Percentiles rank a stretch among this genome's conserved stretches.
Conservation (phyloP, 2,888 invertebrate genomes). For the Abrostola triplasia region DNA sequence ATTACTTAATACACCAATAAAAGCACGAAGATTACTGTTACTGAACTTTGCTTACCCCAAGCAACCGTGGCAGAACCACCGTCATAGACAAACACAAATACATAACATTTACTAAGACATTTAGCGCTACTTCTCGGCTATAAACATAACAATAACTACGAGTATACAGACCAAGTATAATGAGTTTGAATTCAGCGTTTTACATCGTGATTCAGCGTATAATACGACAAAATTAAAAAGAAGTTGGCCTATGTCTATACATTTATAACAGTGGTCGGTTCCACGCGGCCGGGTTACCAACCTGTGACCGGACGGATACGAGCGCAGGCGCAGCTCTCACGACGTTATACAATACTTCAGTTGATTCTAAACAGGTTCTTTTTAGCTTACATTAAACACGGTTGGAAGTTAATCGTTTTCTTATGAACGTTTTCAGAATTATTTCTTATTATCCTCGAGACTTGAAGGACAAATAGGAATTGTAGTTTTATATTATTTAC, state of each 20-base stretch:
- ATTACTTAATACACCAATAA: neutral
- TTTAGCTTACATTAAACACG: slow-evolving; percentile 50
- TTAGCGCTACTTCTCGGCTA: slow-evolving; percentile 16
- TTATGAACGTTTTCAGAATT: slow-evolving; percentile 28
- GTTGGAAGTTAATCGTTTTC: slow-evolving; percentile 49
- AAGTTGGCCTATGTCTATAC: slow-evolving; percentile 16
- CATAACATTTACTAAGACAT: slow-evolving; percentile 26
- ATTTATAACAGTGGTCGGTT: slow-evolving; percentile 27
- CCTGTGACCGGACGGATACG: slow-evolving; percentile 57
- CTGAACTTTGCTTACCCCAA: neutral
- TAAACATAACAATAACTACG: slow-evolving; percentile 6
- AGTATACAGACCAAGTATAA: slow-evolving; percentile 24
- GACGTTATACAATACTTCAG: slow-evolving; percentile 65
- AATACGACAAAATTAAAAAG: slow-evolving; percentile 23
- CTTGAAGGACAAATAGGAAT: too few relatives aligned
- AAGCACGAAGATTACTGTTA: neutral
- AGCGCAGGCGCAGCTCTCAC: slow-evolving; percentile 54
- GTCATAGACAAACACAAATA: slow-evolving; percentile 6
- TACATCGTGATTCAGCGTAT: slow-evolving; percentile 48
- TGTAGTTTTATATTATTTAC: too few relatives aligned
- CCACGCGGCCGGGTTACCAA: slow-evolving; percentile 40
- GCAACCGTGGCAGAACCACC: too few relatives aligned
- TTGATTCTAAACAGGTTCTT: slow-evolving; percentile 64
- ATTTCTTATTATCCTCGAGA: too few relatives aligned
- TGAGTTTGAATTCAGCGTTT: slow-evolving; percentile 48